Conservation (phyloP, 2,797 vertebrate species). For the Phrynocephalus vlangalii region DNA sequence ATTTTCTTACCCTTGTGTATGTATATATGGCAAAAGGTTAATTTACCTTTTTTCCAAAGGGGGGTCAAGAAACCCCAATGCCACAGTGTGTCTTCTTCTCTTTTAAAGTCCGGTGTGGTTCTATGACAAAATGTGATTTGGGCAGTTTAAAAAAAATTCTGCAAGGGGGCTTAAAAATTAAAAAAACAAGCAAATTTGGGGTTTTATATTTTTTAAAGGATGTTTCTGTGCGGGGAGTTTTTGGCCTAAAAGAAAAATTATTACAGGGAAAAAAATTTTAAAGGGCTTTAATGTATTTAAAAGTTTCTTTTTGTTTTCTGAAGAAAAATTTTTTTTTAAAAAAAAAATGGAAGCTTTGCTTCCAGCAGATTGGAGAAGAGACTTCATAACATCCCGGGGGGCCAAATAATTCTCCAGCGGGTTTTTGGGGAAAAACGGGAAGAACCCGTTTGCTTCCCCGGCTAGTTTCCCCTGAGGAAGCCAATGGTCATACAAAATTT, state of each 20-base stretch:
- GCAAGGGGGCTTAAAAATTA: neutral
- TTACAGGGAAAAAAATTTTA: neutral
- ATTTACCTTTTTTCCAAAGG: no score
- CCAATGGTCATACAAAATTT: neutral
- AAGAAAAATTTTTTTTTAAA: neutral
- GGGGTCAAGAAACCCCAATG: no score
- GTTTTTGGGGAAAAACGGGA: neutral
- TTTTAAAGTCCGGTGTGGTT: no score
- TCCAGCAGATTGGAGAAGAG: neutral
- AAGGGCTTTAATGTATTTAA: neutral
- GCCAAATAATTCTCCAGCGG: neutral
- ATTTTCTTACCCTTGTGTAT: no score
- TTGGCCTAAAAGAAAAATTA: neutral
- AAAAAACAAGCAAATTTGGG: neutral
- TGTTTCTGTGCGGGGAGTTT: neutral
- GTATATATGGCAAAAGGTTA: no score
- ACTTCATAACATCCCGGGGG: neutral
- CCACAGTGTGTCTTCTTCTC: no score
- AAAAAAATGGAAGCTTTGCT: neutral
- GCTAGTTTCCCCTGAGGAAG: neutral
- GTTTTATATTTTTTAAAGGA: neutral
- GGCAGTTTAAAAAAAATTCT: no score
- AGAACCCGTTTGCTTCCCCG: neutral
- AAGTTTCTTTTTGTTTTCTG: neutral
- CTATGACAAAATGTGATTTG: no score